Conservation (phyloP, 2,888 invertebrate genomes). For the Sinohyriopsis cumingii region DNA sequence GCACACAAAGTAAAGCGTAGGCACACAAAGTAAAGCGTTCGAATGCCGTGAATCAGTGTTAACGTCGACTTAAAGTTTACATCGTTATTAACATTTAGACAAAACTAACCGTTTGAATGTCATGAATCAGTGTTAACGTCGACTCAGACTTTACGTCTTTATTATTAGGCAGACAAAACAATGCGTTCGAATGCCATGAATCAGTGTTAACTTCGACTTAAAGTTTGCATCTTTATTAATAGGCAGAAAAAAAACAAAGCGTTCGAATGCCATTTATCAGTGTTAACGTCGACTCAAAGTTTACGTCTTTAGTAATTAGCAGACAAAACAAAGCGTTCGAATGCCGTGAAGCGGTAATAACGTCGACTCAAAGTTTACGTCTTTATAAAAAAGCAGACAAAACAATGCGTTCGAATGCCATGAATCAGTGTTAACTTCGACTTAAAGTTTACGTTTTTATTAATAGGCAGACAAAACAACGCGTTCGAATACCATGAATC, state of each 20-base stretch:
- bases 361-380: background rate
- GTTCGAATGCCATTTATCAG: conserved; percentile 24
- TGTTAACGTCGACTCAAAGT: too few relatives aligned
- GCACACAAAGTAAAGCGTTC: conserved; percentile 24
- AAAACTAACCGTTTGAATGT: conserved; percentile 12
- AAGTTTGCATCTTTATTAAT: background rate
- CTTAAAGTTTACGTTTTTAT: too few relatives aligned
- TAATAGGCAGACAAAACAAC: too few relatives aligned
- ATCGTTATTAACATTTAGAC: background rate
- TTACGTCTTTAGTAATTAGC: background rate
- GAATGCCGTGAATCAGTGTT: conserved; percentile 21
- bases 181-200: conserved; percentile 17
- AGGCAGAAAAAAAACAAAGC: conserved; percentile 29
- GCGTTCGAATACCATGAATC: conserved; percentile 18
- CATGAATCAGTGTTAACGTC: conserved; percentile 20
- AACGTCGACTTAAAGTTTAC: too few relatives aligned
- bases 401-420: conserved; percentile 22
- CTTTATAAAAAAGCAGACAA: conserved; percentile 23
- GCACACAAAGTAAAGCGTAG: conserved; percentile 19
- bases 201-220: conserved; percentile 16
- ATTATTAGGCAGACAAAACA: conserved; percentile 23
- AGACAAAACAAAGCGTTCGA: background rate
- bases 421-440: conserved; percentile 4
- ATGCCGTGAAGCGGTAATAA: conserved; percentile 30
- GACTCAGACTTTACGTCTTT: background rate